Conservation (phyloP, 2,797 vertebrate species). For the Geotrypetes seraphini region DNA sequence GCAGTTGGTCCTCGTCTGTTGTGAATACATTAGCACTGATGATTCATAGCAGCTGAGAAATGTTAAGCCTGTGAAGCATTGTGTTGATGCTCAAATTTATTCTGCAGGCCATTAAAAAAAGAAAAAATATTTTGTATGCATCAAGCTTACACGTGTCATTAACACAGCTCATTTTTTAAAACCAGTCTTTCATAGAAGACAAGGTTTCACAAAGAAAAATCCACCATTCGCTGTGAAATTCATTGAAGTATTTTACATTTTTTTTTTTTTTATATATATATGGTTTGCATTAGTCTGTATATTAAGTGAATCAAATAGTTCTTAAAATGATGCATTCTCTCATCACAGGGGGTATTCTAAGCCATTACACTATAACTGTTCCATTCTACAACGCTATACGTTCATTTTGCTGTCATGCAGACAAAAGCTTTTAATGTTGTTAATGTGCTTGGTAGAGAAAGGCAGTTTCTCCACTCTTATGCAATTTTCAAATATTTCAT, state of each 20-base stretch:
- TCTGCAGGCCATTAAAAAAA: conserved; percentile 74
- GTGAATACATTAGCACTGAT: conserved; percentile 98
- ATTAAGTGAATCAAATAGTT: conserved; percentile 74
- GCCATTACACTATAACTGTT: conserved; percentile 90
- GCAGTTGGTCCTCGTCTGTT: conserved; percentile 98
- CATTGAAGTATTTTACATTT: conserved; percentile 74
- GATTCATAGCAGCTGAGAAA: conserved; percentile 81
- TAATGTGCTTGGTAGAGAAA: conserved; percentile 81
- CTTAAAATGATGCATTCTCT: conserved; percentile 75
- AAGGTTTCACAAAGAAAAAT: conserved; percentile 70
- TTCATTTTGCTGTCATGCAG: conserved; percentile 85
- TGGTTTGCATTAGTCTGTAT: conserved; percentile 70
- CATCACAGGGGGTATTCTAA: conserved; percentile 84
- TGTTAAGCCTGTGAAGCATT: conserved; percentile 82
- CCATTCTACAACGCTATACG: conserved; percentile 81
- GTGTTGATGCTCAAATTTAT: conserved; percentile 80
- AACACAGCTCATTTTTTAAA: conserved; percentile 76
- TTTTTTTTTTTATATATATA: too few relatives aligned
- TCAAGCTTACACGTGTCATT: conserved; percentile 89
- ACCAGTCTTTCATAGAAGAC: conserved; percentile 76
- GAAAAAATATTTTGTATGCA: conserved; percentile 83
- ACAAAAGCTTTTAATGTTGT: conserved; percentile 90
- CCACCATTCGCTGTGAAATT: conserved; percentile 71
- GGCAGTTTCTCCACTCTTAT: conserved; percentile 63
- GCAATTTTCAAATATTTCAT: conserved; percentile 58